Evolutionary conservation across 2,797 vertebrate genomes (phyloP), one percentile per base, ranked within the genome.

Genomic region (Miichthys miiuy): DNA sequence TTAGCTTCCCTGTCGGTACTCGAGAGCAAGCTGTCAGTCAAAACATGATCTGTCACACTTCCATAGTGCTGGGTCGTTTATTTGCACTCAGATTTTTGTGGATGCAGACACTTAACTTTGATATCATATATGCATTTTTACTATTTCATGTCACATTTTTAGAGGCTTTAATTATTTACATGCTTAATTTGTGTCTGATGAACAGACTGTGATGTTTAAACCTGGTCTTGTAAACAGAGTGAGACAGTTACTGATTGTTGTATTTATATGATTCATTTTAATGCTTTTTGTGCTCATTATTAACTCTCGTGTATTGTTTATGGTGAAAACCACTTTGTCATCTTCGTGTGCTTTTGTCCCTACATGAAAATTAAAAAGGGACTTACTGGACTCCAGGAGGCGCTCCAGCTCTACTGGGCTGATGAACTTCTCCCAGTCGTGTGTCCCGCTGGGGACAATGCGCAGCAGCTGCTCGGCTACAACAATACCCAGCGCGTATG

Each of bases 401-500:
- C 77, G 87, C 90, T 98, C 96, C 87, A 99, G 91, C 38, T 97
- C 96, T 83, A 96, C 96, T 0, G 97, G 98, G 74, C 95, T 94
- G 90, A 99, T 94, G 87, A 99, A 99, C 81, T 97, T 99, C 60
- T 99, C 96, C 98, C 98, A 99, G 34, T 97, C 95, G 9, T 99
- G 98, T 16, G 97, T 99, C 83, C 98, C 98, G 14, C 90, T 94
- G 18, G 98, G 98, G 65, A 98, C 95, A 70, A 99, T 95, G 58
- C 93, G 93, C 57, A 97, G 92, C 77, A 99, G 88, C 86, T 96
- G 95, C 91, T 99, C 98, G 18, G 97, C 95, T 63, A 94, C 92
- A 17, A 99, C 90, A 77, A 99, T 97, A 62, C 92, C 97, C 92
- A 99, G 85, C 25, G 87, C 66, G n/a, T 98, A 99, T 4, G 98